Base-by-base conservation (phyloP, 1,140 invertebrate species). In the Melanaphis sacchari region DNA sequence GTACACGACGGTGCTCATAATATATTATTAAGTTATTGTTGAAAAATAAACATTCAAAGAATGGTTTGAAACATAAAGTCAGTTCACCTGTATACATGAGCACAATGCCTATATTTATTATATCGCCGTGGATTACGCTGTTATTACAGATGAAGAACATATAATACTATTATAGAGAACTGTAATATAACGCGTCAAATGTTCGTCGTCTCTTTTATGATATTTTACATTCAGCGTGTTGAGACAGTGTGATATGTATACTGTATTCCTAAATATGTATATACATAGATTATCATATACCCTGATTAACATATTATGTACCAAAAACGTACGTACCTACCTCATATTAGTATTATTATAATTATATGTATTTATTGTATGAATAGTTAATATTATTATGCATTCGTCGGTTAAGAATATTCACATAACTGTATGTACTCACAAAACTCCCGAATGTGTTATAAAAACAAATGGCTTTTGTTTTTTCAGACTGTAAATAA, bases 401-500 rank as follows among this genome's bases (percentile, higher is more conserved):
- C 31, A 76, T n/a, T 76, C 59, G 59, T n/a, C 18, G 59, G 22
- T 84, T 84, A 41, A 41, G 82, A 40, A 38, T 41, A 40, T 26
- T 85, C 40, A 43, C 84, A 41, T 41, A 26, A 31, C 84, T n/a
- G 85, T 11, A 38, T 21, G 38, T 88, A 88, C 38, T 76, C 6
- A 9, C 36, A 76, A 76, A 76, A 36, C 31, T 46, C n/a, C 46
- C 31, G n/a, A 89, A 89, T 8, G 46, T 49, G 46, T 52, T 88
- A 88, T 88, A 88, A 88, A 88, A 88, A 36, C 24, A 24, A 89
- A 52, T n/a, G 87, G 85, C 41, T 49, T 89, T 88, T 49, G 26
- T 88, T 49, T 87, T n/a, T 36, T n/a, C n/a, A 3, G 18, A 21
- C 6, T n/a, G 21, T 88, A 46, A 49, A 88, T 87, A n/a, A 76